phyloP scores from a whole-genome alignment of 2,113 vertebrate genomes.

The Xiphorhynchus elegans region DNA sequence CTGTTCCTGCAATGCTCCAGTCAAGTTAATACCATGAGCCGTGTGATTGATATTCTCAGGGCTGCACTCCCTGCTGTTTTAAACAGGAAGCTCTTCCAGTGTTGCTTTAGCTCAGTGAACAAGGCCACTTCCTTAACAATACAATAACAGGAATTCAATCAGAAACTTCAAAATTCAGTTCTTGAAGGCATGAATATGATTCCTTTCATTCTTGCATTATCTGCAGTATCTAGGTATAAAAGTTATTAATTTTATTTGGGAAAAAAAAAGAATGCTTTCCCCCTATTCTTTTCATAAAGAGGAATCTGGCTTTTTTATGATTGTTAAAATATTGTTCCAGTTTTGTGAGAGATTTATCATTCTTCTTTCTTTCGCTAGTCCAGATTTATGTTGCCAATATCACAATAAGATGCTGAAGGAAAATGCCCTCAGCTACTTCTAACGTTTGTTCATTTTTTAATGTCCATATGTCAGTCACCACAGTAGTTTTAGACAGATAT shows the following conservation, averaged over 20 bases:
- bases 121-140: constrained; percentile 43
- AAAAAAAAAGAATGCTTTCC: background rate
- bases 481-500: background rate
- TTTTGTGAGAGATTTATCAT: background rate
- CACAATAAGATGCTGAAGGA: background rate
- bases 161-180: constrained; percentile 34
- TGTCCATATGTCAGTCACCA: background rate
- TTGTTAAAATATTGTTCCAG: background rate
- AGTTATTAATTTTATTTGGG: background rate
- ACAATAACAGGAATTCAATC: constrained; percentile 60
- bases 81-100: constrained; percentile 58
- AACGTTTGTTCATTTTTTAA: background rate
- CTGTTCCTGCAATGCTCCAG: background rate
- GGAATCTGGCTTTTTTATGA: background rate
- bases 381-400: background rate
- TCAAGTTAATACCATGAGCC: background rate
- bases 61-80: constrained; percentile 23
- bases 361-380: background rate
- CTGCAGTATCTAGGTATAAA: background rate
- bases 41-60: background rate
- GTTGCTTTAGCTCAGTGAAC: background rate
- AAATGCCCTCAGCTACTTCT: background rate
- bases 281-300: background rate
- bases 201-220: background rate
- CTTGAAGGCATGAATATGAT: background rate